Evolutionary conservation across 2,888 invertebrate genomes (phyloP).

Genomic region (Anoplius nigerrimus): DNA sequence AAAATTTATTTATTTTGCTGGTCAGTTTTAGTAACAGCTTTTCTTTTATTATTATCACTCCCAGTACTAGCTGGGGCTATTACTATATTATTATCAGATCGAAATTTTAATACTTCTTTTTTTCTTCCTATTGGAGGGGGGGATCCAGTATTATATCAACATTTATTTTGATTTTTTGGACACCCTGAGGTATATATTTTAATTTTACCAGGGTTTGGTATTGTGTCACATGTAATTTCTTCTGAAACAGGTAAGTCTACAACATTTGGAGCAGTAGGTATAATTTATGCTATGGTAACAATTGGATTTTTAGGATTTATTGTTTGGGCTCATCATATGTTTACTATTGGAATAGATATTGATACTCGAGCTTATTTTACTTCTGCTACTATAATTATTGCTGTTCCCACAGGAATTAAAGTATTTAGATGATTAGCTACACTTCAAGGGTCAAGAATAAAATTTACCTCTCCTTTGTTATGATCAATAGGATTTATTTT

Average conservation of each 20-base stretch:
- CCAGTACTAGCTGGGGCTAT: slow-evolving; percentile 88
- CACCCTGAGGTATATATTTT: slow-evolving; percentile 92
- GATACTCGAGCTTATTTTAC: slow-evolving; percentile 91
- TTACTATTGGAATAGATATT: slow-evolving; percentile 89
- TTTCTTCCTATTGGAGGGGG: slow-evolving; percentile 89
- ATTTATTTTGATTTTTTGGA: slow-evolving; percentile 92
- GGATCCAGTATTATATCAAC: slow-evolving; percentile 88
- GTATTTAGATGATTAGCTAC: slow-evolving; percentile 83
- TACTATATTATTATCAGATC: slow-evolving; percentile 87
- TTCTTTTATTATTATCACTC: slow-evolving; percentile 81
- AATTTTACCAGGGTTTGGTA: slow-evolving; percentile 89
- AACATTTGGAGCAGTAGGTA: slow-evolving; percentile 84
- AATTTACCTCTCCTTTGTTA: background rate
- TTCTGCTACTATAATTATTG: slow-evolving; percentile 91
- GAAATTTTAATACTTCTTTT: slow-evolving; percentile 88
- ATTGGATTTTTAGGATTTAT: slow-evolving; percentile 90
- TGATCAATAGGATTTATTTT: background rate
- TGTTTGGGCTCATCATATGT: slow-evolving; percentile 91
- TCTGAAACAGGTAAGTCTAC: slow-evolving; percentile 86
- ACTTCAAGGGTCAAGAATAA: too few species aligned
- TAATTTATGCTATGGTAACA: slow-evolving; percentile 89
- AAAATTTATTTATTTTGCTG: slow-evolving; percentile 85
- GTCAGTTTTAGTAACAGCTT: slow-evolving; percentile 81
- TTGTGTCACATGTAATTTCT: slow-evolving; percentile 87
- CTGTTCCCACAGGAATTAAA: slow-evolving; percentile 90